Evolutionary conservation across 2,797 vertebrate genomes (phyloP).

Genomic region (Trichosurus vulpecula): DNA sequence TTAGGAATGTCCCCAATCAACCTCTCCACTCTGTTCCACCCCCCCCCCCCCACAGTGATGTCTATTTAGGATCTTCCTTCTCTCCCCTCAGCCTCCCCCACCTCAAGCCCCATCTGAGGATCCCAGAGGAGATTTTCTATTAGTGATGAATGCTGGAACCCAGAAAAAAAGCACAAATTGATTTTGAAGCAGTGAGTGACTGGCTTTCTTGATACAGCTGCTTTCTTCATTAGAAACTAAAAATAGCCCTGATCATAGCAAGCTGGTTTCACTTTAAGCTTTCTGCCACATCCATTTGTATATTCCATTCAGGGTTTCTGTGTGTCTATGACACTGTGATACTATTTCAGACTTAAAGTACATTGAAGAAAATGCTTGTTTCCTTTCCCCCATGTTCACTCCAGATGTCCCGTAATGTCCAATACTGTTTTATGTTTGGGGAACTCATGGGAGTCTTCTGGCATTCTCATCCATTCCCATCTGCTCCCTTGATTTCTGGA

Average conservation of each 20-base stretch:
- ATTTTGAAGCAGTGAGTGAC: constrained; percentile 78
- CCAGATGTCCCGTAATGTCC: constrained; percentile 80
- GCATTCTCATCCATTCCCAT: constrained; percentile 68
- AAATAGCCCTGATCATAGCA: constrained; percentile 83
- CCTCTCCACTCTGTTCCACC: constrained; percentile 25
- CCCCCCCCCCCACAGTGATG: neutral
- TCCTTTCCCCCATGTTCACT: constrained; percentile 71
- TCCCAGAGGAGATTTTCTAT: constrained; percentile 73
- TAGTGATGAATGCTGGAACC: constrained; percentile 78
- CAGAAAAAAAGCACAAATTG: constrained; percentile 80
- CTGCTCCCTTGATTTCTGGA: constrained; percentile 78
- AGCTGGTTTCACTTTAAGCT: constrained; percentile 83
- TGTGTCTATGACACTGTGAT: constrained; percentile 77
- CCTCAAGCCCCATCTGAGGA: constrained; percentile 6
- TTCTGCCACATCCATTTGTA: constrained; percentile 82
- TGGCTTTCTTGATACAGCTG: constrained; percentile 83
- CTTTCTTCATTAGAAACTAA: constrained; percentile 86
- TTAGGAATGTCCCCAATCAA: constrained; percentile 32
- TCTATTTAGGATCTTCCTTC: constrained; percentile 14
- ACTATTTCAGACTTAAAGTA: constrained; percentile 82
- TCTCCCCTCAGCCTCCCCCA: neutral
- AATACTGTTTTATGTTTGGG: constrained; percentile 65
- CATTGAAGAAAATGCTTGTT: constrained; percentile 81
- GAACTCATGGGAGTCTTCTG: constrained; percentile 74
- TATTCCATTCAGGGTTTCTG: constrained; percentile 84